Base-by-base conservation (phyloP, 35 echinoderm and acorn worm genomes). In the Ophiothrix spiculata region DNA sequence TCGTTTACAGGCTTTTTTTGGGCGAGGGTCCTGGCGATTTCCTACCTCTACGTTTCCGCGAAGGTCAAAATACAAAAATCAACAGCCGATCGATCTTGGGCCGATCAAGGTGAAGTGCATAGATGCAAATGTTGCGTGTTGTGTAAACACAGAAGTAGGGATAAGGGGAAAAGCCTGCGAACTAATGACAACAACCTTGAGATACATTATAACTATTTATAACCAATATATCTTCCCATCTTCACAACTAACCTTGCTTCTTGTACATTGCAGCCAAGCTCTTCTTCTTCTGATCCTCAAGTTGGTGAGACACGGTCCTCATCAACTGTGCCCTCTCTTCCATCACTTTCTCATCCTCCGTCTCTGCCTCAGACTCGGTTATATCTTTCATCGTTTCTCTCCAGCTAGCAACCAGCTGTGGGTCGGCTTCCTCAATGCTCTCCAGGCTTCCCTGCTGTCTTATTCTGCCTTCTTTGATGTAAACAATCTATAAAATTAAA, bases 391-490 rank as follows among this genome's bases (percentile, higher is more conserved):
- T 74, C 13, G 80, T 81, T 36, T 75, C 69, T 32, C 64, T 29
- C 80, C 81, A 89, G 63, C 82, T 60, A 33, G 74, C 81, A 19
- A 39, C 76, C 0, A 90, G 69, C 35, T 83, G 80, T 33, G 81
- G 88, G 74, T 84, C 35, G 19, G 40, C 88, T 1, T 76, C 46
- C 12, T 41, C 64, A 19, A 90, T 90, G 0, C 82, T 73, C 23
- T 64, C 81, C 0, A 76, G 41, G 0, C 64, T 84, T 23, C 88
- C 88, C 41, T 90, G 88, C 14, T 64, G 45, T 4, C 33, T 16
- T 25, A 90, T 33, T 49, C 25, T 21, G 33, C 88, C 88, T 29
- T 90, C 74, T 35, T 78, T 77, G 60, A 90, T 84, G 81, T 77
- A 84, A 0, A 90, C 60, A 32, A 90, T 90, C 88, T 90, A 69